Conservation (phyloP, 1,140 invertebrate species). For the Neodiprion lecontei region DNA sequence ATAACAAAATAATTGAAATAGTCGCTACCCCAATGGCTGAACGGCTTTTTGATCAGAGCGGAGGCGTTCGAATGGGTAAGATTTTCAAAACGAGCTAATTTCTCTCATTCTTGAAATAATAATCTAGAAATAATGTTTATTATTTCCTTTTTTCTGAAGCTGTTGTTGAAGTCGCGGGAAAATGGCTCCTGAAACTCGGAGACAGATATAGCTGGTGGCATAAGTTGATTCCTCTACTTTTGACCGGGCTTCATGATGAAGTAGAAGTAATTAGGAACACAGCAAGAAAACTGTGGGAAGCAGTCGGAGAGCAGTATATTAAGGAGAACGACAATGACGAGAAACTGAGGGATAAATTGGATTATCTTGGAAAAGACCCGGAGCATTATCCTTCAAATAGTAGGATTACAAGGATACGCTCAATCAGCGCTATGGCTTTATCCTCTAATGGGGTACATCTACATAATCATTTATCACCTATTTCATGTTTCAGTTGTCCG, state of each 20-base stretch:
- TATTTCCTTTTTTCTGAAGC: slow-evolving; percentile 50
- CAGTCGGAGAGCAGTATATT: slow-evolving; percentile 72
- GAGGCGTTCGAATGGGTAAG: slow-evolving; percentile 66
- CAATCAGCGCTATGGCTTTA: not conserved
- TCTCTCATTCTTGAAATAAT: not conserved
- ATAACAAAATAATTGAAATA: slow-evolving; percentile 69
- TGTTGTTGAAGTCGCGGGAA: slow-evolving; percentile 70
- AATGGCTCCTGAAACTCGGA: slow-evolving; percentile 72
- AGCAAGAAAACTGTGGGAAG: slow-evolving; percentile 70
- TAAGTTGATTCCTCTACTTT: slow-evolving; percentile 75
- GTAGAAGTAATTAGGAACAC: slow-evolving; percentile 67
- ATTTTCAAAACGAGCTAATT: not conserved
- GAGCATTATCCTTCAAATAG: slow-evolving; percentile 71
- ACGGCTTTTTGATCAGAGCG: slow-evolving; percentile 77
- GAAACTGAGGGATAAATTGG: slow-evolving; percentile 75
- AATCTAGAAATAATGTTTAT: not conserved
- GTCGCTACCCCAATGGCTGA: slow-evolving; percentile 74
- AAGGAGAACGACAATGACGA: slow-evolving; percentile 80
- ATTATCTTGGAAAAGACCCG: slow-evolving; percentile 67
- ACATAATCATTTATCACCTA: slow-evolving; percentile 16
- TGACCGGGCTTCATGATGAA: slow-evolving; percentile 80
- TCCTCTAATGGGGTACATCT: slow-evolving; percentile 21
- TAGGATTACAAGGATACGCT: slow-evolving; percentile 37
- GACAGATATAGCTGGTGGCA: slow-evolving; percentile 83
- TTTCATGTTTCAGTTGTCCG: slow-evolving; percentile 63